Conservation (phyloP, 2,797 vertebrate genomes). For the Danio choprae region DNA sequence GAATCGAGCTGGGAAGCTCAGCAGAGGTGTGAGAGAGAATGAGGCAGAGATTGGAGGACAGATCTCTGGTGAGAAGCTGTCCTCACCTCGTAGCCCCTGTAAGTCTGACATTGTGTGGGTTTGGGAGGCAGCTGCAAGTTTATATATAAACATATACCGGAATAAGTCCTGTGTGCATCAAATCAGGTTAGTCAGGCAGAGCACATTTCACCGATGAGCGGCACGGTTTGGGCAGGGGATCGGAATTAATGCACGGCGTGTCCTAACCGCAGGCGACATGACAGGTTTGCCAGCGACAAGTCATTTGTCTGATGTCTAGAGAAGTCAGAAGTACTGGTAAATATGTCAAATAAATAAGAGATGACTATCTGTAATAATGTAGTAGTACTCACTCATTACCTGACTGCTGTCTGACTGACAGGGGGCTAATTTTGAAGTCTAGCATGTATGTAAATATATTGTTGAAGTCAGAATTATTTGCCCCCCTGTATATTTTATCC, state of each 20-base stretch:
- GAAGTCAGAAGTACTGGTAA: not conserved
- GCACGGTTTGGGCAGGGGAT: slow-evolving; percentile 12
- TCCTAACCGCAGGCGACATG: not conserved
- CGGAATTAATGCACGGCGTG: not conserved
- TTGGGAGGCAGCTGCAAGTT: slow-evolving; percentile 55
- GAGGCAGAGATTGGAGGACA: slow-evolving; percentile 47
- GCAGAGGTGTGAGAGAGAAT: slow-evolving; percentile 61
- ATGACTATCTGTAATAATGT: not conserved
- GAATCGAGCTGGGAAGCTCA: slow-evolving; percentile 68
- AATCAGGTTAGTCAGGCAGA: slow-evolving; percentile 33
- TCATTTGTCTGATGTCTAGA: not conserved
- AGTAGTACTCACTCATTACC: not conserved
- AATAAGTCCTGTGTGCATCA: slow-evolving; percentile 32
- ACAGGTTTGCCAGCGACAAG: not conserved
- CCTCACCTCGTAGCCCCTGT: slow-evolving; percentile 63
- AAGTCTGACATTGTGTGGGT: slow-evolving; percentile 62
- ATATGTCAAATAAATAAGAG: not conserved
- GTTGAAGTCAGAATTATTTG: too few relatives aligned
- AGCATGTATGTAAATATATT: not conserved
- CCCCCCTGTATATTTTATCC: too few relatives aligned
- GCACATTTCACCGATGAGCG: slow-evolving; percentile 11
- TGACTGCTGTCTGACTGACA: not conserved
- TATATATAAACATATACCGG: slow-evolving; percentile 56
- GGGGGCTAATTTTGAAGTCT: not conserved
- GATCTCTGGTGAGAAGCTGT: slow-evolving; percentile 58